These are phyloP conservation scores for Chaenocephalus aceratus DNA, from an alignment of 2,113 vertebrate species.

Conservation along the genomic window DNA sequence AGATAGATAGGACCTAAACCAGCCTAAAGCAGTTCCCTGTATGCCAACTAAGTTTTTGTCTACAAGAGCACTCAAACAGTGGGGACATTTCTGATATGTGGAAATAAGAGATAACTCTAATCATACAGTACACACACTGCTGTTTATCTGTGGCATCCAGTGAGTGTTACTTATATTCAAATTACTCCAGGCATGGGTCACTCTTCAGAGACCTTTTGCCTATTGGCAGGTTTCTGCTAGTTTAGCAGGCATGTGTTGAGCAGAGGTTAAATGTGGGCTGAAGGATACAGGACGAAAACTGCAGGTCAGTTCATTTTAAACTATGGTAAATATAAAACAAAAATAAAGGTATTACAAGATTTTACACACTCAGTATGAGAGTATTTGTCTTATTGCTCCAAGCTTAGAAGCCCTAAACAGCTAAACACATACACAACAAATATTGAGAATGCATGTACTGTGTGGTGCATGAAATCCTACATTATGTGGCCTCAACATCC, in stretches of 20 bases:
- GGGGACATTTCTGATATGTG: not conserved
- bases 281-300: not conserved
- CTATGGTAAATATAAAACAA: not conserved
- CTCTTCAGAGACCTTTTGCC: constrained; percentile 23
- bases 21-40: too few relatives aligned
- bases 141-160: not conserved
- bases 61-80: not conserved
- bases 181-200: constrained; percentile 11
- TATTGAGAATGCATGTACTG: not conserved
- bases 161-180: constrained; percentile 3
- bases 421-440: not conserved
- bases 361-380: not conserved
- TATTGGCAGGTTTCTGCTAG: constrained; percentile 7
- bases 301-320: not conserved
- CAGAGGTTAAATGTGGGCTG: not conserved
- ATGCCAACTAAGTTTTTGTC: too few relatives aligned
- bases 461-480: not conserved
- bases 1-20: too few relatives aligned
- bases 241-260: constrained; percentile 1
- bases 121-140: not conserved
- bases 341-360: not conserved
- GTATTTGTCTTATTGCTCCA: not conserved
- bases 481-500: constrained; percentile 23
- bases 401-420: not conserved
- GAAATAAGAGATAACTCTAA: not conserved